Evolutionary conservation across 2,888 invertebrate species (phyloP), one percentile per base, ranked within the genome.

Genomic region (Agrilus mali): DNA sequence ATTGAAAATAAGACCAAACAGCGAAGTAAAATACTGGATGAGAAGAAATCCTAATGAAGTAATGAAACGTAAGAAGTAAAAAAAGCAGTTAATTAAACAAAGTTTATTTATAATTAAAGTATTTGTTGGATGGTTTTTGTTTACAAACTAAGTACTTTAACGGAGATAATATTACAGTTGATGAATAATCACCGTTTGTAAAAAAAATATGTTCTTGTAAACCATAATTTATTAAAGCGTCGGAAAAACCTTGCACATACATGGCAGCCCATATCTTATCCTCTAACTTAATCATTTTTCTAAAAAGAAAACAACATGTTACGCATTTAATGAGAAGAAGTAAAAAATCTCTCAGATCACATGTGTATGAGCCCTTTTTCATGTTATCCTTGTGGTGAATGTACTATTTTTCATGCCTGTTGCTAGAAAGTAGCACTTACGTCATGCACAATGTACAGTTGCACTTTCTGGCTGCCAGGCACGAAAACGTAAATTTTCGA

Each of bases 21-120:
- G 71, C 48, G 75, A 77, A 47, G 60, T 80, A 10, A 86, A 80
- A 65, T 78, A 87, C 59, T 88, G 85, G 85, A 86, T 87, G 73
- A 79, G 77, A 57, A 81, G 79, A 63, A 85, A 82, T 66, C 86
- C 85, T 12, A 89, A 87, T 60, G 86, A 80, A 63, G 70, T 71
- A 47, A 71, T 72, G 50, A 69, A 68, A 59, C 65, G 65, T 51
- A 76, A 73, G 61, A 62, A 68, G 71, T 50, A 39, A 31, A 45
- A 45, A 33, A 42, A 45, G 40, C 16, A 20, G 36, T 42, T 38
- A 20, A 44, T 8, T 43, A 37, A 17, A 27, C 20, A 43, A 37
- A 7, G 16, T 35, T 34, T 20, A 40, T 43, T 36, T 33, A 43
- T 49, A 48, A 42, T 50, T 52, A 37, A 46, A 47, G 20, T 38